Percentiles rank a stretch among this genome's conserved stretches.
Conservation (phyloP, 2,113 vertebrate species). For the Odocoileus virginianus region DNA sequence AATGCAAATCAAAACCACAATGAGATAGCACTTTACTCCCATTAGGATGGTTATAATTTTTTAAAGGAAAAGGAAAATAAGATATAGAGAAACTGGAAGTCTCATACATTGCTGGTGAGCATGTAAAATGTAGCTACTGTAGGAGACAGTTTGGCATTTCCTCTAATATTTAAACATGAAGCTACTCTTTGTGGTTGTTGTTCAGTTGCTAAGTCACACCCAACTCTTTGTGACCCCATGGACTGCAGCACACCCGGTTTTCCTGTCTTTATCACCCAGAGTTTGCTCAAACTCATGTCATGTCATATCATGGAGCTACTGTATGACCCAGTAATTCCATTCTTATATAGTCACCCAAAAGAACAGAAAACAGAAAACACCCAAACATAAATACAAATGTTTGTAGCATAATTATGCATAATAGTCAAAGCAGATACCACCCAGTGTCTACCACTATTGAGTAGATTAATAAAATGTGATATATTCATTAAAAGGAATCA, state of each 20-base stretch:
- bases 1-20: not conserved
- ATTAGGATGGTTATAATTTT: not conserved
- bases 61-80: not conserved
- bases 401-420: not conserved
- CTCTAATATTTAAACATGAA: not conserved
- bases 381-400: not conserved
- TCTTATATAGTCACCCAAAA: not conserved
- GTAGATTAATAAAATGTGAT: not conserved
- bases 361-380: not conserved
- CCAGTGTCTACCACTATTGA: not conserved
- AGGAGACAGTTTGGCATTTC: not conserved
- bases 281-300: not conserved
- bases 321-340: not conserved
- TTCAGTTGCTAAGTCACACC: not conserved
- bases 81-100: not conserved
- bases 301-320: not conserved
- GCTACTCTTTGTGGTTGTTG: not conserved
- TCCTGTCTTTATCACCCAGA: not conserved
- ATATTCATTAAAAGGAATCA: not conserved
- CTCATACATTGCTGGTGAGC: not conserved
- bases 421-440: not conserved
- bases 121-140: not conserved
- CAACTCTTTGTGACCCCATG: not conserved
- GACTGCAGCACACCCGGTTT: not conserved
- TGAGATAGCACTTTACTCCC: not conserved